Percentiles rank a stretch among this genome's conserved stretches.
Conservation (phyloP, 2,888 invertebrate genomes). For the Willowsia nigromaculata region DNA sequence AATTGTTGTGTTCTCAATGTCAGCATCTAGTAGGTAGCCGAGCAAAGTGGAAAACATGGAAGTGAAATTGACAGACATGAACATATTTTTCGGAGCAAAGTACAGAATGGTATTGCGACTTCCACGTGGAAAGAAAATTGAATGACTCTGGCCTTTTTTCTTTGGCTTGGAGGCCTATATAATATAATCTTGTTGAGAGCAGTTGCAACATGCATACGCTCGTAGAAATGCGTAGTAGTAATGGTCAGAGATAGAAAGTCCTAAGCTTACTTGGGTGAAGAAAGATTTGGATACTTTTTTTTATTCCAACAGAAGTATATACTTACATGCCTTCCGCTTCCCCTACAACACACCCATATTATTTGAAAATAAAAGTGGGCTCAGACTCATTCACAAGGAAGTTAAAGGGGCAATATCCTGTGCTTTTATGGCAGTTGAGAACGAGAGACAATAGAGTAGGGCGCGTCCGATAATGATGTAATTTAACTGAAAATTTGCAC, state of each 20-base stretch:
- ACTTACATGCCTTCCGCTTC: not conserved
- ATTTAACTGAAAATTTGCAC: not conserved
- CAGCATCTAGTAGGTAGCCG: constrained; percentile 4
- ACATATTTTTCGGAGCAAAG: constrained; percentile 24
- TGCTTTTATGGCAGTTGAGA: not conserved
- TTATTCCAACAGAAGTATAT: not conserved
- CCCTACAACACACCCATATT: not conserved
- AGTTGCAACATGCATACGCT: not conserved
- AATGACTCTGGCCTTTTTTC: not conserved
- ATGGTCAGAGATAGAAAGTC: not conserved
- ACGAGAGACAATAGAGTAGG: not conserved
- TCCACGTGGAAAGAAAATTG: constrained; percentile 16
- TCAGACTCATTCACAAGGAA: constrained; percentile 22
- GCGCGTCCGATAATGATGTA: not conserved
- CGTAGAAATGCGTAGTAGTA: not conserved
- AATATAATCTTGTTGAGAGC: not conserved
- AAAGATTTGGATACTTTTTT: not conserved
- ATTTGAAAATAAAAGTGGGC: not conserved
- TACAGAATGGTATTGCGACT: constrained; percentile 24
- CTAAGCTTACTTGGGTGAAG: not conserved
- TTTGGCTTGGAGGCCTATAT: not conserved
- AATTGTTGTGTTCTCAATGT: constrained; percentile 24
- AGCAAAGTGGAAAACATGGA: not conserved
- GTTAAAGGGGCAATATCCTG: constrained; percentile 48
- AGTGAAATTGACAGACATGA: not conserved